Conservation (phyloP, 2,113 vertebrate species). For the Nothoprocta pentlandii region DNA sequence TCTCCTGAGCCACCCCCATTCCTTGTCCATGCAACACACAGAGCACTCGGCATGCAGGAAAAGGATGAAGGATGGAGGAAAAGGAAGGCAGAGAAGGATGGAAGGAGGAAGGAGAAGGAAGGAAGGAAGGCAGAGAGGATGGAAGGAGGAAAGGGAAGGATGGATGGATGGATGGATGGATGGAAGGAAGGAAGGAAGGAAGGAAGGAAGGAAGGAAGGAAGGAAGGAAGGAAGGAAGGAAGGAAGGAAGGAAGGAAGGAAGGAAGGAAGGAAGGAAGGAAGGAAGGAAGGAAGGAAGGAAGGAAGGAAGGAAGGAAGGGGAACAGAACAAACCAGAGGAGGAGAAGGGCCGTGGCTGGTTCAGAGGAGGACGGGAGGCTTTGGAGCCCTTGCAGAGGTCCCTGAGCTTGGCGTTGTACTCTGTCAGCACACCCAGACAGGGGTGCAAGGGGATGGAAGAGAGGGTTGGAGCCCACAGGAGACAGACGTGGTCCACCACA, state of each 20-base stretch:
- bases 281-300: not conserved
- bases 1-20: not conserved
- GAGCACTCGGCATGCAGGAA: conserved; percentile 61
- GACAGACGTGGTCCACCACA: conserved; percentile 60
- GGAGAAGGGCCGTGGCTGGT: conserved; percentile 86
- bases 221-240: not conserved
- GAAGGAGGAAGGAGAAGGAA: not conserved
- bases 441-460: conserved; percentile 35
- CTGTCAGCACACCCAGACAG: conserved; percentile 80
- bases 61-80: not conserved
- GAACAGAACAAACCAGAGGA: conserved; percentile 88
- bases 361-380: conserved; percentile 77
- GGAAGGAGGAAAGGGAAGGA: conserved; percentile 33
- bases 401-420: conserved; percentile 91
- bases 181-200: not conserved
- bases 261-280: not conserved
- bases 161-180: not conserved
- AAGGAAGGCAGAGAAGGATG: not conserved
- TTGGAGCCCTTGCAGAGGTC: conserved; percentile 79
- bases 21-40: conserved; percentile 37
- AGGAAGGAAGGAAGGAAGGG: conserved; percentile 28
- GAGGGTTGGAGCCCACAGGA: conserved; percentile 52
- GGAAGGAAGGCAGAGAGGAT: not conserved
- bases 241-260: not conserved
- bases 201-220: not conserved